Evolutionary conservation across 2,888 invertebrate species (phyloP).

Genomic region (Drosophila nr. perissopoda): DNA sequence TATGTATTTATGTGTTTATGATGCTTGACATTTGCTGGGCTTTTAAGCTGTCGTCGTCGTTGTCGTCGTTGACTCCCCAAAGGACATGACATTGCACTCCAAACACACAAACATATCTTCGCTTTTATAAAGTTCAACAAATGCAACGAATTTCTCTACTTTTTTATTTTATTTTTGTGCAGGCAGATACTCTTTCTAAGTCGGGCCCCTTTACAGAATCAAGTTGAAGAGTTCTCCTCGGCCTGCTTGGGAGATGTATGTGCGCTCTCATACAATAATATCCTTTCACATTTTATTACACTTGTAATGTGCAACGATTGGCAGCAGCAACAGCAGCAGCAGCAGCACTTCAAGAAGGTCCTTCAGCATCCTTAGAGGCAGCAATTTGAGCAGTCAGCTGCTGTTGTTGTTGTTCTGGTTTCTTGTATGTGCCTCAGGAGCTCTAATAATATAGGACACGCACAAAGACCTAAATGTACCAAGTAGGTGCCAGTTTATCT

Average conservation of each 20-base stretch:
- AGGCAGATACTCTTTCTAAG: conserved; percentile 6
- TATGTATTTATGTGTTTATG: conserved; percentile 21
- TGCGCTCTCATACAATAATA: conserved; percentile 63
- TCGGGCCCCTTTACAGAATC: not conserved
- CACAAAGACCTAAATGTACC: conserved; percentile 46
- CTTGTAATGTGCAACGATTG: conserved; percentile 77
- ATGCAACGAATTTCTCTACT: conserved; percentile 12
- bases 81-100: conserved; percentile 42
- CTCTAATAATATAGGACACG: conserved; percentile 67
- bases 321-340: conserved; percentile 6
- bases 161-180: conserved; percentile 12
- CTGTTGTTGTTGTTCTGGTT: conserved; percentile 11
- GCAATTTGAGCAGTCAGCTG: conserved; percentile 51
- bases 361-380: conserved; percentile 31
- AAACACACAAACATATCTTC: conserved; percentile 5
- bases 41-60: conserved; percentile 45
- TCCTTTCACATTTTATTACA: conserved; percentile 79
- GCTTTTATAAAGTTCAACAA: conserved; percentile 8
- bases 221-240: conserved; percentile 34
- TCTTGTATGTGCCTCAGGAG: conserved; percentile 49
- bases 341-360: conserved; percentile 18
- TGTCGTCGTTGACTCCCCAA: conserved; percentile 28
- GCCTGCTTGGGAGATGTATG: conserved; percentile 22
- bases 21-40: conserved; percentile 24
- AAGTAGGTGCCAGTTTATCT: conserved; percentile 49